These are phyloP conservation scores for Erynnis tages DNA, from an alignment of 2,888 invertebrate genomes.

Conservation along the genomic window DNA sequence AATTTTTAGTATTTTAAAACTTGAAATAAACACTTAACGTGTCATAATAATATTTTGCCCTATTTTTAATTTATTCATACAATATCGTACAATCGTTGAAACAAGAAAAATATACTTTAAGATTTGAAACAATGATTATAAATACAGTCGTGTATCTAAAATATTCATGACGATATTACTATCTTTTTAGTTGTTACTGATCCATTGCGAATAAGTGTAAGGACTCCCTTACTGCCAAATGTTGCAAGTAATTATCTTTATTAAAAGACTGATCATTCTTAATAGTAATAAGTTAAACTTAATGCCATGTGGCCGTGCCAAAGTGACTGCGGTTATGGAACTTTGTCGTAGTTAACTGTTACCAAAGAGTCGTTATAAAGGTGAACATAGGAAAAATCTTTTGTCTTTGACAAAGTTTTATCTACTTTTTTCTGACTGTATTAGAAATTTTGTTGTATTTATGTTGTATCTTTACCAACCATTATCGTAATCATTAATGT, in stretches of 20 bases:
- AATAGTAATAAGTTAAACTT: constrained; percentile 34
- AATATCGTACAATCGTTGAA: too few relatives aligned
- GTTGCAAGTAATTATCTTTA: constrained; percentile 45
- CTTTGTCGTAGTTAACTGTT: constrained; percentile 31
- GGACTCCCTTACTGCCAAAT: constrained; percentile 27
- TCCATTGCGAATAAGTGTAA: constrained; percentile 2
- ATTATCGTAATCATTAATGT: constrained; percentile 36
- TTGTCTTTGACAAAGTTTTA: constrained; percentile 32
- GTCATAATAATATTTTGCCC: too few relatives aligned
- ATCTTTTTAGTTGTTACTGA: too few relatives aligned
- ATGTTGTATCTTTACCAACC: constrained; percentile 28
- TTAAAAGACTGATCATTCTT: constrained; percentile 70
- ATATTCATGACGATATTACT: too few relatives aligned
- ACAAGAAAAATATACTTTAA: too few relatives aligned
- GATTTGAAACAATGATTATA: too few relatives aligned
- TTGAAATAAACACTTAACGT: too few relatives aligned
- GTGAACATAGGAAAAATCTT: constrained; percentile 25
- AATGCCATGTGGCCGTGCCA: constrained; percentile 36
- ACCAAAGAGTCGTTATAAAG: constrained; percentile 17
- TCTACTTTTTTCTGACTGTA: constrained; percentile 30
- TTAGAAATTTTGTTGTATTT: constrained; percentile 35
- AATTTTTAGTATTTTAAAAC: too few relatives aligned
- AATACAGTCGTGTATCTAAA: too few relatives aligned
- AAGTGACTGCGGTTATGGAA: constrained; percentile 29
- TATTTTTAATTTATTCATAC: too few relatives aligned